phyloP scores from a whole-genome alignment of 2,113 vertebrate genomes.

The Rhombomys opimus region DNA sequence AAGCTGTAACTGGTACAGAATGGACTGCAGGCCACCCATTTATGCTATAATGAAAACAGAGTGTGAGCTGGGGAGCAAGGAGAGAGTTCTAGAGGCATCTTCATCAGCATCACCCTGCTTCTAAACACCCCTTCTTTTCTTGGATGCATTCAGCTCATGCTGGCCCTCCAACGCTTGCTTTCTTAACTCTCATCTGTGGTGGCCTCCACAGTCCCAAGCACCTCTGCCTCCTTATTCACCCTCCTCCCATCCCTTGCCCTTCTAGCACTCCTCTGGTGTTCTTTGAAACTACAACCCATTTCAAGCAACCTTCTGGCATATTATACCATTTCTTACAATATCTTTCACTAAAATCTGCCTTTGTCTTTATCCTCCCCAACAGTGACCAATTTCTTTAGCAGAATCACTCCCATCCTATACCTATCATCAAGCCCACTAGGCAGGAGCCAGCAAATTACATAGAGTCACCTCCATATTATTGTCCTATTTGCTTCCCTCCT shows the following conservation, averaged over 20 bases:
- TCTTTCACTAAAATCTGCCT: background rate
- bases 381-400: background rate
- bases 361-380: background rate
- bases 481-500: background rate
- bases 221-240: background rate
- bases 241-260: background rate
- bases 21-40: background rate
- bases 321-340: background rate
- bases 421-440: background rate
- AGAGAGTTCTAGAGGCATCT: fast-evolving
- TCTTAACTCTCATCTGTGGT: background rate
- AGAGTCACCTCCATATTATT: background rate
- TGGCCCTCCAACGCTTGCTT: background rate
- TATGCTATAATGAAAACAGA: background rate
- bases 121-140: background rate
- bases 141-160: background rate
- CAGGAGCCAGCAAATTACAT: background rate
- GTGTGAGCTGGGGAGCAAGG: no score
- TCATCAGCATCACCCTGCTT: background rate
- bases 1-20: background rate
- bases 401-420: background rate
- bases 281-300: background rate
- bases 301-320: background rate
- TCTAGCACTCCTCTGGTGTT: background rate
- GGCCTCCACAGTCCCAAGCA: background rate